These are phyloP conservation scores for Nomada goodeniana DNA, from an alignment of 2,888 invertebrate genomes.

Conservation along the genomic window DNA sequence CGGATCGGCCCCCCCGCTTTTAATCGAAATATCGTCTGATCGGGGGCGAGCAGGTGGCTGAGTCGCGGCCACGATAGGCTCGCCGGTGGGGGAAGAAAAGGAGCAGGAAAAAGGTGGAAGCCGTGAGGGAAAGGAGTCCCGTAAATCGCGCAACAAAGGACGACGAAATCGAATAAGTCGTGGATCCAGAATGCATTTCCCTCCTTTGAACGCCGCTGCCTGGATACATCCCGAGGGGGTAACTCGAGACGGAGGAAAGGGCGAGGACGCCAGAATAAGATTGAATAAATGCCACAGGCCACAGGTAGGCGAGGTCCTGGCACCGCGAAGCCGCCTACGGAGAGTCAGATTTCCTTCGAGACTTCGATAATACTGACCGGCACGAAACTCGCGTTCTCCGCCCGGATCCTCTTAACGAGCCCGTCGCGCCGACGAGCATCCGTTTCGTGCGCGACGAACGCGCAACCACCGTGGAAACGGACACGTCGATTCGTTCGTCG, in stretches of 20 bases:
- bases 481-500: neutral
- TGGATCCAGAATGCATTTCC: slow-evolving; percentile 40
- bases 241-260: slow-evolving; percentile 71
- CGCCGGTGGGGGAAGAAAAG: neutral
- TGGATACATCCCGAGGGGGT: slow-evolving; percentile 59
- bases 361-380: slow-evolving; percentile 60
- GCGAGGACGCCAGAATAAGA: slow-evolving; percentile 77
- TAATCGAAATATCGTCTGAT: slow-evolving; percentile 41
- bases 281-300: slow-evolving; percentile 80
- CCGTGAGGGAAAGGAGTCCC: slow-evolving; percentile 4
- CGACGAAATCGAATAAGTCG: slow-evolving; percentile 48
- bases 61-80: slow-evolving; percentile 7
- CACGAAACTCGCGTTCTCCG: slow-evolving; percentile 6
- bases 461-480: neutral
- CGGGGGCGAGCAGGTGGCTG: slow-evolving; percentile 37
- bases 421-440: slow-evolving; percentile 49
- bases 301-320: slow-evolving; percentile 75
- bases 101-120: neutral
- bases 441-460: slow-evolving; percentile 28
- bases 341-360: slow-evolving; percentile 72
- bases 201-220: slow-evolving; percentile 35
- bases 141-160: slow-evolving; percentile 62
- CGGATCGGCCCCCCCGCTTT: slow-evolving; percentile 6
- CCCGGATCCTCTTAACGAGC: slow-evolving; percentile 46
- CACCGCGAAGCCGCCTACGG: slow-evolving; percentile 72